A percentile compares a stretch with the other conserved stretches of the same genome.
These are phyloP conservation scores for Phodopus roborovskii DNA, from an alignment of 2,113 vertebrate species.

Conservation along the genomic window DNA sequence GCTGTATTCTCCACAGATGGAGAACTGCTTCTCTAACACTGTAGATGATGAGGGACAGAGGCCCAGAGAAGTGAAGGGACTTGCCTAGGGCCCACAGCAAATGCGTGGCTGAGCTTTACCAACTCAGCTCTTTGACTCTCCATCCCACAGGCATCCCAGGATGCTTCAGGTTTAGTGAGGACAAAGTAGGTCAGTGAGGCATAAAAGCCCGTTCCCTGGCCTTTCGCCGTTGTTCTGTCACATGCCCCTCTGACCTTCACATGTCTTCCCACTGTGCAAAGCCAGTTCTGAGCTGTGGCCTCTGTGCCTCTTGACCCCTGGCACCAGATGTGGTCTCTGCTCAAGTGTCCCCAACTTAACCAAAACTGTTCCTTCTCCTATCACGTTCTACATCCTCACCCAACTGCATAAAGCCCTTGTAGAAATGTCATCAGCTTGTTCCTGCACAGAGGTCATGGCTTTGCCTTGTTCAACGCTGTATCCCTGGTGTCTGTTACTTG, in stretches of 20 bases:
- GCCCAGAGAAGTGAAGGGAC: neutral
- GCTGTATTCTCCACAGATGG: neutral
- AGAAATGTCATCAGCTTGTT: neutral
- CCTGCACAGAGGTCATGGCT: neutral
- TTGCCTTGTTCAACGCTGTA: neutral
- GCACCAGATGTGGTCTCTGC: neutral
- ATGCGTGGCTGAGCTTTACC: neutral
- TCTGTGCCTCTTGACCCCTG: neutral
- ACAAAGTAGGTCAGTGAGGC: neutral
- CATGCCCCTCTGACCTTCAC: neutral
- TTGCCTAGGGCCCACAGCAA: neutral
- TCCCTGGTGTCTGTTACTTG: neutral
- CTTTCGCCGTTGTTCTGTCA: neutral
- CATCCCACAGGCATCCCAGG: neutral
- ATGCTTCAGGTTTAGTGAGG: neutral
- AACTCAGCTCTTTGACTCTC: neutral
- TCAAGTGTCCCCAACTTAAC: neutral
- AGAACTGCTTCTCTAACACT: neutral
- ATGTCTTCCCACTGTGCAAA: neutral
- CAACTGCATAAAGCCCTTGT: neutral
- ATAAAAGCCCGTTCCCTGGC: fast-evolving
- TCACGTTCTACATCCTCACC: too few relatives aligned
- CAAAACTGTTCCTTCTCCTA: neutral
- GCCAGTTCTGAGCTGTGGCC: neutral
- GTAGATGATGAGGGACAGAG: neutral